Evolutionary conservation across 2,113 vertebrate genomes (phyloP), one percentile per base, ranked within the genome.

Genomic region (Monopterus albus): DNA sequence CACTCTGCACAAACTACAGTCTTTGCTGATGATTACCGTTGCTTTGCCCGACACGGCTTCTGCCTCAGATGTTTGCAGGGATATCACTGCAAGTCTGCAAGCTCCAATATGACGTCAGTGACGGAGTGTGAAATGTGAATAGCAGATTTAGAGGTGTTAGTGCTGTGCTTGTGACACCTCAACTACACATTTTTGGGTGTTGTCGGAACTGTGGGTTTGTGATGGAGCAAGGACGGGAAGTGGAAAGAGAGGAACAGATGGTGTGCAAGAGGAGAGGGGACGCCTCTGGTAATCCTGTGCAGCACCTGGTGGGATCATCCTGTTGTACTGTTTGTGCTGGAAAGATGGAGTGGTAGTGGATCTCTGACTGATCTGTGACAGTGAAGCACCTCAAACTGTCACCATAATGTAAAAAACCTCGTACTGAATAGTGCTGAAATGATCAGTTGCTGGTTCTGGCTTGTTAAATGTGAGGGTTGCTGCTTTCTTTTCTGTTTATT

Each of bases 231-330:
- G 66, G 60, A 40, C 20, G 35, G 45, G 51, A 80, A 66, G 60
- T 50, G 42, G 68, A 73, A 67, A 61, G 57, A 17, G 51, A 63
- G 51, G 58, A 83, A 47, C 79, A 86, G 78, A 87, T 83, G 81
- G 85, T 55, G 75, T 58, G 75, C 28, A 61, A 68, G 38, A 68
- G 38, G 56, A 43, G 72, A 71, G 70, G 73, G 72, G 60, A 80
- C 51, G 55, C 63, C 46, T 25, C 40, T 68, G 68, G 65, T 81
- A 69, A 67, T 80, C 62, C 60, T 64, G 58, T 80, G 62, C 79
- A 75, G 46, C 23, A 31, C 78, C 83, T 71, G 58, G 59, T 55
- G 78, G 75, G 85, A 75, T 56, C 23, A 12, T 62, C 62, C 61
- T 69, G 68, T 81, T 21, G 40, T 59, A 18, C 26, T 47, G 68